Percentiles rank a stretch among this genome's conserved stretches.
These are phyloP conservation scores for Aleiodes leptofemur DNA, from an alignment of 2,888 invertebrate genomes.

Conservation along the genomic window DNA sequence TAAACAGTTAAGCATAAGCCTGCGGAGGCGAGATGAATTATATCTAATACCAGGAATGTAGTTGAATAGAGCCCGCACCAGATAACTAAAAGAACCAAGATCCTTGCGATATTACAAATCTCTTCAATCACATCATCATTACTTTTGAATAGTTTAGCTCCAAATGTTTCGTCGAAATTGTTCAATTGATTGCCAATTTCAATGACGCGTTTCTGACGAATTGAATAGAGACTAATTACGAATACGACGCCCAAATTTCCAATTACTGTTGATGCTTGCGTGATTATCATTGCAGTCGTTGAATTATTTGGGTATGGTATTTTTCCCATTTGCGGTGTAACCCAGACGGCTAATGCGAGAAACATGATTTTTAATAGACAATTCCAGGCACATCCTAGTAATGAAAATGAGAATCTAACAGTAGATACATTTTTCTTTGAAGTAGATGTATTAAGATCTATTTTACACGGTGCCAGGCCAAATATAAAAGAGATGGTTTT, in stretches of 20 bases:
- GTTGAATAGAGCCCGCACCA: background rate
- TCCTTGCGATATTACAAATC: background rate
- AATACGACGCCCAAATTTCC: background rate
- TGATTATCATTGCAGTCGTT: background rate
- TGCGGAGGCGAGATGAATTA: background rate
- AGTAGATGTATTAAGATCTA: background rate
- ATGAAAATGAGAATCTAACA: background rate
- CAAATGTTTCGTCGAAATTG: background rate
- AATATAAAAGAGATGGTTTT: background rate
- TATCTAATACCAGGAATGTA: background rate
- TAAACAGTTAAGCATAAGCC: background rate
- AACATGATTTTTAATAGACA: background rate
- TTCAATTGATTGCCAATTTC: constrained; percentile 12
- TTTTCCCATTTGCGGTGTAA: background rate
- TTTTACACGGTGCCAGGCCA: background rate
- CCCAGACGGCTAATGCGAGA: background rate
- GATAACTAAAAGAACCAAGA: background rate
- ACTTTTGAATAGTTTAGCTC: background rate
- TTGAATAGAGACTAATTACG: background rate
- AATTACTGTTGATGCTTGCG: background rate
- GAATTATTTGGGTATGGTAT: background rate
- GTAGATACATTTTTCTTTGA: background rate
- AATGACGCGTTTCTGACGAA: background rate
- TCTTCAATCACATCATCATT: background rate
- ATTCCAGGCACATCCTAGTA: background rate